Conservation (phyloP, 2,888 invertebrate genomes). For the Eupsilia transversa region DNA sequence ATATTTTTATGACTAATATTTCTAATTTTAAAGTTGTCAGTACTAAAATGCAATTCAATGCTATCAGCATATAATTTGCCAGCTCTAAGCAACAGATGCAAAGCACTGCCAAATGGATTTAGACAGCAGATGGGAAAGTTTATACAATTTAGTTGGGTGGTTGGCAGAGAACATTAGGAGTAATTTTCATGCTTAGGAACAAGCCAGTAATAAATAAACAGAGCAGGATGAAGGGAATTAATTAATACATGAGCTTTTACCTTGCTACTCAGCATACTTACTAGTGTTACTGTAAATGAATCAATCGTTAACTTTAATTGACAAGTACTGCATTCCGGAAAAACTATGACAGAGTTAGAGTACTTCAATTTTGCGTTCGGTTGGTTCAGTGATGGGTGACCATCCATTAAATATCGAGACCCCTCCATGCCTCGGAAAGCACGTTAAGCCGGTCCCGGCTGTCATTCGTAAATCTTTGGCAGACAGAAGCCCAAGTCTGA, state of each 20-base stretch:
- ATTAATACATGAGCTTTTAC: not conserved
- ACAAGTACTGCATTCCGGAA: not conserved
- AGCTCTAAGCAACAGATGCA: conserved; percentile 42
- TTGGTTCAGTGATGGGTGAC: not conserved
- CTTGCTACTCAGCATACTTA: not conserved
- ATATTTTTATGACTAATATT: not conserved
- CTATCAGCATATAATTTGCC: conserved; percentile 42
- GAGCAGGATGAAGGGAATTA: too few relatives aligned
- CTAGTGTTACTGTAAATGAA: not conserved
- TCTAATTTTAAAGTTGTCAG: conserved; percentile 9
- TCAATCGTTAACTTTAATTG: not conserved
- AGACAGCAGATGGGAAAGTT: conserved; percentile 44
- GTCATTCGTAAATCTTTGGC: not conserved
- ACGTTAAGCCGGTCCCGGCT: not conserved
- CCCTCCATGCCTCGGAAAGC: too few relatives aligned
- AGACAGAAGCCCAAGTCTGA: too few relatives aligned
- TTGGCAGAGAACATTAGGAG: conserved; percentile 30
- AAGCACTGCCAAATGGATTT: conserved; percentile 50
- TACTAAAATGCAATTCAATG: conserved; percentile 30
- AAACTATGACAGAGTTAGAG: not conserved
- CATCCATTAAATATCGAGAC: not conserved
- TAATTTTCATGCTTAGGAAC: conserved; percentile 15
- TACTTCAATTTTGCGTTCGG: not conserved
- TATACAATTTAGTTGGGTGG: conserved; percentile 24
- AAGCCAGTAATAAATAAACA: not conserved